phyloP scores from a whole-genome alignment of 2,797 vertebrate genomes.

The Iguana delicatissima region DNA sequence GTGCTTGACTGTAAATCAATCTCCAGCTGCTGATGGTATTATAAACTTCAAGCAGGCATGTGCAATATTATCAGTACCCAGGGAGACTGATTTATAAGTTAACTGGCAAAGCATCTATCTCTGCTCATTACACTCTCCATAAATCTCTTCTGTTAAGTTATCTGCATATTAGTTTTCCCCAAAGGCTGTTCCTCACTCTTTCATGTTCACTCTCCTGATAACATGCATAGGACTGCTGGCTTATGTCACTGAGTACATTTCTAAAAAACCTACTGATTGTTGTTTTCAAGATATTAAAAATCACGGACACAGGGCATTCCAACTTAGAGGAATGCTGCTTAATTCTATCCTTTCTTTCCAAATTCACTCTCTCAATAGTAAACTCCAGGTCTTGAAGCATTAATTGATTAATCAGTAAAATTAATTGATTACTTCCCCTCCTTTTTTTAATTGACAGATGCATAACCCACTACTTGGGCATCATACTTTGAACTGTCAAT shows the following conservation, averaged over 20 bases:
- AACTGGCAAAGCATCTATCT: constrained; percentile 73
- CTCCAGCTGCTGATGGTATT: constrained; percentile 56
- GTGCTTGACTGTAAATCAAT: constrained; percentile 70
- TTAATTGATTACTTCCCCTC: background rate
- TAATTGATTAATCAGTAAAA: background rate
- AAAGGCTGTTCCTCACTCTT: constrained; percentile 62
- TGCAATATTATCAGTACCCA: constrained; percentile 57
- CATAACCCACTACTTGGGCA: background rate
- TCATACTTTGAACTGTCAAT: constrained; percentile 6
- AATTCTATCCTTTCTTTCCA: background rate
- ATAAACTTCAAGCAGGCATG: constrained; percentile 62
- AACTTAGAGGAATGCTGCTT: background rate
- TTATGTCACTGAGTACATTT: constrained; percentile 14
- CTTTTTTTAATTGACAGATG: background rate
- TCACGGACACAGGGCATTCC: background rate
- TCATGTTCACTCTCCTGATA: constrained; percentile 49
- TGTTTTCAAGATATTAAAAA: constrained; percentile 31
- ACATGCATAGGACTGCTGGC: constrained; percentile 38
- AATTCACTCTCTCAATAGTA: background rate
- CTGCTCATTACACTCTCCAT: constrained; percentile 68
- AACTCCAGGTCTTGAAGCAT: background rate
- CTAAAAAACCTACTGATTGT: constrained; percentile 34
- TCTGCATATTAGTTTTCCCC: constrained; percentile 64
- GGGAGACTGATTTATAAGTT: constrained; percentile 72
- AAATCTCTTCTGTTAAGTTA: constrained; percentile 74